Evolutionary conservation across 2,888 invertebrate genomes (phyloP), one percentile per base, ranked within the genome.

Genomic region (Tachina lurida): DNA sequence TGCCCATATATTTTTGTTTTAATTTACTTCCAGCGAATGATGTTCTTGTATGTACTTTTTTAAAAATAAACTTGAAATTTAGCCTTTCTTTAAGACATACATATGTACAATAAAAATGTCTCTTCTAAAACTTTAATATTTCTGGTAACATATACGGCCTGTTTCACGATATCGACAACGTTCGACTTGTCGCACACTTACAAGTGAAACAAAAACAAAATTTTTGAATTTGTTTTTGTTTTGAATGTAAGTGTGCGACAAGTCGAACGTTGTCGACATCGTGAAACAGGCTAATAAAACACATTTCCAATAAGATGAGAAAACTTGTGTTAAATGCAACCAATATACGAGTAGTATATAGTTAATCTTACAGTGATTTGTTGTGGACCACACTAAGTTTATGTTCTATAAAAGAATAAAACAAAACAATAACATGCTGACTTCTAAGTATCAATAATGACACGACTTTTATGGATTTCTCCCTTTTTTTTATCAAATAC

Each of bases 401-500:
- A 52, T 71, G 45, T 71, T 79, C 60, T 19, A 70, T 19, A 75
- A 78, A 47, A 54, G 0, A 17, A 22, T 31, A 52, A 52, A 79
- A 68, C 39, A 63, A 71, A 67, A 80, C 47, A 77, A 80, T 84
- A 85, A 85, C 87, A 85, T 85, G 87, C 85, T 87, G 87, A 84
- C 84, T 87, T 87, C 78, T 71, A 74, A 85, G 74, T 85, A 81
- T 63, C 52, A 68, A 85, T 68, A 80, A 77, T 73, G 68, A 77
- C 73, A 76, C 19, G 19, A 63, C 58, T 73, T 77, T 56, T 68
- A 73, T 80, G 73, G 41, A 43, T 76, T 70, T 49, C 17, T 15
- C 10, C n/a, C 10, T 31, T 22, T 31, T 58, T 31, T 41, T 15
- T n/a, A 70, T 22, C 17, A 58, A 71, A 41, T 43, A 19, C 52